Conservation (phyloP, 2,888 invertebrate genomes). For the Cosmorhoe ocellata region DNA sequence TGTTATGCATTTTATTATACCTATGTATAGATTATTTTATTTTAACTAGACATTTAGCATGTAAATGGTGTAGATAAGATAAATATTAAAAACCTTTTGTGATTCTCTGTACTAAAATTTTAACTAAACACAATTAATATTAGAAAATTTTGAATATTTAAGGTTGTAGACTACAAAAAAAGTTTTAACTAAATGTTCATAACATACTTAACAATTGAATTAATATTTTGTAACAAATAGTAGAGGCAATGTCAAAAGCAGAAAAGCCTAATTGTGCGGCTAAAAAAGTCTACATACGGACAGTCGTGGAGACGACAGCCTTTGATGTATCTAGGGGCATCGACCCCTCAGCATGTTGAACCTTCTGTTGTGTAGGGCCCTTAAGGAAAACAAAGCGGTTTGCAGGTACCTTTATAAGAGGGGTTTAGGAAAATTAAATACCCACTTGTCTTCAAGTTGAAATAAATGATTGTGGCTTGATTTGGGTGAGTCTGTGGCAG, state of each 20-base stretch:
- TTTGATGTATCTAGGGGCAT: conserved; percentile 50
- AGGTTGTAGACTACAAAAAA: no score
- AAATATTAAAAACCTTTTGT: no score
- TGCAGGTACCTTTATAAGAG: conserved; percentile 18
- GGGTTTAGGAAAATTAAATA: conserved; percentile 22
- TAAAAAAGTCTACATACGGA: conserved; percentile 56
- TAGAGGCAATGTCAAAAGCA: conserved; percentile 63
- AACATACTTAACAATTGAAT: no score
- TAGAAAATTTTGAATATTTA: no score
- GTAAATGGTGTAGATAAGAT: no score
- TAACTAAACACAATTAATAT: no score
- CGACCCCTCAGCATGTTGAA: conserved; percentile 39
- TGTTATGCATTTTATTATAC: no score
- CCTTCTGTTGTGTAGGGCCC: conserved; percentile 27
- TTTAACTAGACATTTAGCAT: no score
- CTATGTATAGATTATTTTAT: no score
- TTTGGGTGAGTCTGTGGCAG: conserved; percentile 8
- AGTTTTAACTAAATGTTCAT: no score
- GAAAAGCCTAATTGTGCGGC: conserved; percentile 68
- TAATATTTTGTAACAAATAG: conserved; percentile 27
- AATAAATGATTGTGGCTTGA: conserved; percentile 11
- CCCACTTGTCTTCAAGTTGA: conserved; percentile 10
- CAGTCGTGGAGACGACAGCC: conserved; percentile 44
- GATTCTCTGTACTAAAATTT: no score
- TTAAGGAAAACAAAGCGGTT: conserved; percentile 29